These are phyloP conservation scores for Stigmatopora nigra DNA, from an alignment of 2,113 vertebrate genomes.

Conservation along the genomic window DNA sequence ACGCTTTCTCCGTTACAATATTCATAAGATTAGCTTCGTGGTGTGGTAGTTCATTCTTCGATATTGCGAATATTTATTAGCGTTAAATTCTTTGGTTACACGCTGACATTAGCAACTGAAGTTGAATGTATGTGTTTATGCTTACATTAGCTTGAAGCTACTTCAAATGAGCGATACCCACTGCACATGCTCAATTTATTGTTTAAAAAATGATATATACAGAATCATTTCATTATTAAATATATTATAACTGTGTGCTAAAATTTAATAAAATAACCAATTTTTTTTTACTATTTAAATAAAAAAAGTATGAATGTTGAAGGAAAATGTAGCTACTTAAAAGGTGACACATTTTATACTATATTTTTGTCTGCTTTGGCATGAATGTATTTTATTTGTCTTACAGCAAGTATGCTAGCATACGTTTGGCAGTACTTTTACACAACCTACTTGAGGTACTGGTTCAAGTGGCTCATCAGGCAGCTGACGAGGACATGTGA, in stretches of 20 bases:
- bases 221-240: too few species aligned
- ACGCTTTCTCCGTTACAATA: background rate
- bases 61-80: background rate
- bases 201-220: too few species aligned
- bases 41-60: background rate
- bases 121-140: constrained; percentile 1
- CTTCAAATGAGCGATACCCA: background rate
- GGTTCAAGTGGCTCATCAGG: constrained; percentile 88
- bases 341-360: too few species aligned
- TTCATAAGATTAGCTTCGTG: background rate
- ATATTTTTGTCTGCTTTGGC: too few species aligned
- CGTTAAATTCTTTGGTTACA: background rate
- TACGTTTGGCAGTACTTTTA: constrained; percentile 82
- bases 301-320: too few species aligned
- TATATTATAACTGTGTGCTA: too few species aligned
- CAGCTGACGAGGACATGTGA: constrained; percentile 83
- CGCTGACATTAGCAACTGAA: background rate
- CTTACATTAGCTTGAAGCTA: constrained; percentile 39
- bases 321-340: too few species aligned
- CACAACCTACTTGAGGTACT: constrained; percentile 79
- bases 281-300: too few species aligned
- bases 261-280: too few species aligned
- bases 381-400: too few species aligned
- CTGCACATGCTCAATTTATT: background rate
- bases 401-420: constrained; percentile 70